Evolutionary conservation across 2,888 invertebrate genomes (phyloP).

Genomic region (Drosophila barbarae): DNA sequence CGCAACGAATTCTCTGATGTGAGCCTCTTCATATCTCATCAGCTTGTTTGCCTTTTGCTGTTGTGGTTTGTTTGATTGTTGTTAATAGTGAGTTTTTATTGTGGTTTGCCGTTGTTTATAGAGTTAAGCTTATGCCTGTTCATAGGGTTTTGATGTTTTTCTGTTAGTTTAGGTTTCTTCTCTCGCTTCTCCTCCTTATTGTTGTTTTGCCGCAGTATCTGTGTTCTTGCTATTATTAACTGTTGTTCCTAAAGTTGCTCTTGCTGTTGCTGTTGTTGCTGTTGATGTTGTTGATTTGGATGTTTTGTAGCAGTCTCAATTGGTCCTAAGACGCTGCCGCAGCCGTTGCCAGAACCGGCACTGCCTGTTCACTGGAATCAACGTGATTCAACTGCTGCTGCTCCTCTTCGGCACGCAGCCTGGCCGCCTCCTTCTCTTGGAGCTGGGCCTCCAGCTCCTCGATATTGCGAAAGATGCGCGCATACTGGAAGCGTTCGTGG

Average conservation of each 20-base stretch:
- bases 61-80: conserved; percentile 14
- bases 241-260: conserved; percentile 12
- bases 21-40: conserved; percentile 11
- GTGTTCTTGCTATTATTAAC: conserved; percentile 16
- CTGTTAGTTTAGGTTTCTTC: conserved; percentile 31
- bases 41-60: conserved; percentile 1
- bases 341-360: conserved; percentile 41
- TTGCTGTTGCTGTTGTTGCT: conserved; percentile 13
- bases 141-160: conserved; percentile 20
- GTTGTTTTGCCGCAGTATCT: conserved; percentile 26
- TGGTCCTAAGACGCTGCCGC: conserved; percentile 57
- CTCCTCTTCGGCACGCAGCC: conserved; percentile 63
- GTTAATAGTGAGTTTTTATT: conserved; percentile 45
- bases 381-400: conserved; percentile 64
- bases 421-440: conserved; percentile 66
- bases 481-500: conserved; percentile 88
- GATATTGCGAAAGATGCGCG: conserved; percentile 85
- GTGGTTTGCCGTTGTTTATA: conserved; percentile 42
- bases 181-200: conserved; percentile 27
- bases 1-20: conserved; percentile 3
- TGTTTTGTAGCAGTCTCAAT: conserved; percentile 44
- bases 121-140: conserved; percentile 40
- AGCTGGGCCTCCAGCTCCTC: conserved; percentile 70
- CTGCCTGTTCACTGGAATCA: conserved; percentile 52
- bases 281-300: conserved; percentile 30